A percentile compares a stretch with the other conserved stretches of the same genome.
phyloP scores from a whole-genome alignment of 2,888 invertebrate genomes.

The Andricus quercusramuli region DNA sequence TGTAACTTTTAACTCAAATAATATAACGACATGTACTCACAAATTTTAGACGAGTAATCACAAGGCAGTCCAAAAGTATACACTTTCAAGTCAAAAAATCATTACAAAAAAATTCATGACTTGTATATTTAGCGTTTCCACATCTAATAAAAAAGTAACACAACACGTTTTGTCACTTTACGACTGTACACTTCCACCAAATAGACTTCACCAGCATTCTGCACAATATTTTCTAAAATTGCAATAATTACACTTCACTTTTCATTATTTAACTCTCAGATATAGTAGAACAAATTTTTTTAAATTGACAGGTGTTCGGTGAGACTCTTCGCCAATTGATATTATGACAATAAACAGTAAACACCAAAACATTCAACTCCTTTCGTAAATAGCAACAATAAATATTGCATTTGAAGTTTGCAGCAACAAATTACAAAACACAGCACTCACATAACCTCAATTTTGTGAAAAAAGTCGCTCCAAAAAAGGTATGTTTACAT shows the following conservation, averaged over 20 bases:
- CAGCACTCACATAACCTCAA: constrained; percentile 17
- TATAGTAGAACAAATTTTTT: background rate
- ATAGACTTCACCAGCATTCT: background rate
- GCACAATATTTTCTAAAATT: background rate
- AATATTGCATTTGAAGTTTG: background rate
- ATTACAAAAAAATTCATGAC: background rate
- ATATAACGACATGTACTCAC: background rate
- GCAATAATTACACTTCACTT: background rate
- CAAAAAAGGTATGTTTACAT: background rate
- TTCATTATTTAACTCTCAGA: background rate
- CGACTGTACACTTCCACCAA: background rate
- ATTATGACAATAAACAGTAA: background rate
- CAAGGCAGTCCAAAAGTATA: background rate
- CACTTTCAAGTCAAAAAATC: background rate
- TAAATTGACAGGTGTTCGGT: background rate
- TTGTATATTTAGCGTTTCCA: background rate
- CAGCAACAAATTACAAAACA: background rate
- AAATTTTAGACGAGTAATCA: background rate
- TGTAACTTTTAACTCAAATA: background rate
- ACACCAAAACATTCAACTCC: background rate
- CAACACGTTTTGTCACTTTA: constrained; percentile 10
- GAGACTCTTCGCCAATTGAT: background rate
- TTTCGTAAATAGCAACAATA: background rate
- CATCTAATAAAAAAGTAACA: background rate
- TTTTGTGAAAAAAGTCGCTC: background rate